These are phyloP conservation scores for Zeuzera pyrina DNA, from an alignment of 2,888 invertebrate genomes.

Conservation along the genomic window DNA sequence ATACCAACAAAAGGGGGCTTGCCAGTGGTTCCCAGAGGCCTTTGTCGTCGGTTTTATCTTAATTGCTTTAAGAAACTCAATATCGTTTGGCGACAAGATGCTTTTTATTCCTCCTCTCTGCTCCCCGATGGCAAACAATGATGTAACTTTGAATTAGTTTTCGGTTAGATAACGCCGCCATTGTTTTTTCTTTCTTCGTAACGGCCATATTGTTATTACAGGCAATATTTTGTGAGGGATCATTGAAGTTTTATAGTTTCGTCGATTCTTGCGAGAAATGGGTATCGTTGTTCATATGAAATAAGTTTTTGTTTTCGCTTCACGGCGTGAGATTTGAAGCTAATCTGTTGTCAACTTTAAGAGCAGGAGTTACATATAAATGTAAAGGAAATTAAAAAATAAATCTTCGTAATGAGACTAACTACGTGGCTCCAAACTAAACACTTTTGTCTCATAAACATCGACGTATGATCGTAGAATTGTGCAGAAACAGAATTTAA, in stretches of 20 bases:
- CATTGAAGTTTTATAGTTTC: constrained; percentile 35
- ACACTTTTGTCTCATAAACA: too few relatives aligned
- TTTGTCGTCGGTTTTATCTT: constrained; percentile 66
- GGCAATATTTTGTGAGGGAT: constrained; percentile 35
- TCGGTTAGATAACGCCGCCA: constrained; percentile 48
- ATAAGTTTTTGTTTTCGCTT: too few relatives aligned
- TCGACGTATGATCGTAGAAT: too few relatives aligned
- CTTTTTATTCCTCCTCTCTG: constrained; percentile 54
- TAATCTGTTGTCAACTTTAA: too few relatives aligned
- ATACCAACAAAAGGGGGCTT: constrained; percentile 36
- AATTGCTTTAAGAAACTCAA: constrained; percentile 69
- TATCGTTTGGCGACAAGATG: constrained; percentile 66
- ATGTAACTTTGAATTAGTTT: constrained; percentile 66
- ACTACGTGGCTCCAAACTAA: too few relatives aligned
- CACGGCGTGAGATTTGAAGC: too few relatives aligned
- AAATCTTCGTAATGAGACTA: too few relatives aligned
- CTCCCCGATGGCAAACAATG: constrained; percentile 55
- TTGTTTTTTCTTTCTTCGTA: constrained; percentile 17
- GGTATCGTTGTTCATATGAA: not conserved
- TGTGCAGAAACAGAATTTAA: too few relatives aligned
- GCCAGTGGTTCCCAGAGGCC: constrained; percentile 36
- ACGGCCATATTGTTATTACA: constrained; percentile 39
- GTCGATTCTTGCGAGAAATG: constrained; percentile 22
- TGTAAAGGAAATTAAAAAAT: too few relatives aligned
- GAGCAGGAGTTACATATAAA: too few relatives aligned